A percentile compares a stretch with the other conserved stretches of the same genome.
These are phyloP conservation scores for Cephonodes hylas DNA, from an alignment of 2,888 invertebrate genomes.

Conservation along the genomic window DNA sequence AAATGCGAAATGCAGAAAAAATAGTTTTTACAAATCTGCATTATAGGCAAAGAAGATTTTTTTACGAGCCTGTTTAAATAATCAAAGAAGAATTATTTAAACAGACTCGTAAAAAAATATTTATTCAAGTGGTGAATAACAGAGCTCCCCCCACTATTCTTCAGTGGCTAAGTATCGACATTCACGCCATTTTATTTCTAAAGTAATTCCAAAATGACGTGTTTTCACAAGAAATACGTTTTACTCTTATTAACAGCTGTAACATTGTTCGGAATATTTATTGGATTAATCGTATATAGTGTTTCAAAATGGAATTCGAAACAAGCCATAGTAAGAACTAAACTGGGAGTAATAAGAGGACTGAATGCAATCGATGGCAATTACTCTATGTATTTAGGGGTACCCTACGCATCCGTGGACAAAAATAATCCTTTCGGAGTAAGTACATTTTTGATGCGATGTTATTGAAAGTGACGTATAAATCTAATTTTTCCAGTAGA, in stretches of 20 bases:
- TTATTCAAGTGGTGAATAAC: not conserved
- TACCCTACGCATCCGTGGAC: conserved; percentile 45
- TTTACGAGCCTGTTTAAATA: too few species aligned
- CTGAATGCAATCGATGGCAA: conserved; percentile 21
- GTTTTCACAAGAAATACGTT: not conserved
- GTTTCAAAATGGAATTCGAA: not conserved
- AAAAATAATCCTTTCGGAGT: conserved; percentile 45
- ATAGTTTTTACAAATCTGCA: too few species aligned
- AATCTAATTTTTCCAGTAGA: too few species aligned
- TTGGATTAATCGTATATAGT: not conserved
- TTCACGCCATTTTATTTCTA: not conserved
- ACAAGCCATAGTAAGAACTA: conserved; percentile 17
- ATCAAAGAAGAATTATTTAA: too few species aligned
- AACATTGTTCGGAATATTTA: not conserved
- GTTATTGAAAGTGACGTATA: too few species aligned
- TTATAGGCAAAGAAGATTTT: too few species aligned
- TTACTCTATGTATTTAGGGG: conserved; percentile 30
- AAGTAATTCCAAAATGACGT: not conserved
- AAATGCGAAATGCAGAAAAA: too few species aligned
- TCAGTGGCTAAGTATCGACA: not conserved
- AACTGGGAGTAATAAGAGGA: conserved; percentile 25
- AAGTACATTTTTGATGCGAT: too few species aligned
- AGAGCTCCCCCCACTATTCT: not conserved
- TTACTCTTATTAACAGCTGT: not conserved
- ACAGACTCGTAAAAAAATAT: too few species aligned